Conservation (phyloP, 2,888 invertebrate genomes). For the Synergus umbraculus region DNA sequence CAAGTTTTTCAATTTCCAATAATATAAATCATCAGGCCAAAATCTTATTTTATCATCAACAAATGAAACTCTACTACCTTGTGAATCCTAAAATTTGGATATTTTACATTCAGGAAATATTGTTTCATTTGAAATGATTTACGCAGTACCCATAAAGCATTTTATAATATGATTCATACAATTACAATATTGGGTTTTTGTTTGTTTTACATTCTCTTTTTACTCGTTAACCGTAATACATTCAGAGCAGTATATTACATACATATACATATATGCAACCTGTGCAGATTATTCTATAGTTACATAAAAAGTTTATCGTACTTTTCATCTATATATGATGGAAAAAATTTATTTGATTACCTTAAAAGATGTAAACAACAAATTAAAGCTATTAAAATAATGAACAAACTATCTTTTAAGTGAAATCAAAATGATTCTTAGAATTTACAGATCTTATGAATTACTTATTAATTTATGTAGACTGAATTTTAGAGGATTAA, state of each 20-base stretch:
- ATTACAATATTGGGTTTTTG: not conserved
- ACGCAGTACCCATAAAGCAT: not conserved
- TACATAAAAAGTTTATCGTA: not conserved
- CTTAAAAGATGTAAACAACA: not conserved
- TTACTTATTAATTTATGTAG: too few relatives aligned
- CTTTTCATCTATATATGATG: not conserved
- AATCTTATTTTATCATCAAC: not conserved
- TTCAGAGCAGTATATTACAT: not conserved
- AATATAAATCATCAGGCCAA: not conserved
- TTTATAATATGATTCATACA: not conserved
- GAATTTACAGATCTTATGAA: not conserved
- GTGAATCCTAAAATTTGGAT: not conserved
- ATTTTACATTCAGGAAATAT: not conserved
- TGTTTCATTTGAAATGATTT: not conserved
- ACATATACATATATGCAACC: not conserved
- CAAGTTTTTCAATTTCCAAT: slow-evolving; percentile 26
- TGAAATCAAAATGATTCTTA: not conserved
- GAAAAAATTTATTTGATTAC: not conserved
- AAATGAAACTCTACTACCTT: not conserved
- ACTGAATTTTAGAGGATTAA: slow-evolving; percentile 10
- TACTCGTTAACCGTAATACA: not conserved
- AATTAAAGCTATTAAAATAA: not conserved
- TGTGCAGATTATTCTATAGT: not conserved
- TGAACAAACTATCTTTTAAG: not conserved
- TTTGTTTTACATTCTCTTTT: not conserved